These are phyloP conservation scores for Eriocheir sinensis DNA, from an alignment of 1,140 invertebrate species.

Conservation along the genomic window DNA sequence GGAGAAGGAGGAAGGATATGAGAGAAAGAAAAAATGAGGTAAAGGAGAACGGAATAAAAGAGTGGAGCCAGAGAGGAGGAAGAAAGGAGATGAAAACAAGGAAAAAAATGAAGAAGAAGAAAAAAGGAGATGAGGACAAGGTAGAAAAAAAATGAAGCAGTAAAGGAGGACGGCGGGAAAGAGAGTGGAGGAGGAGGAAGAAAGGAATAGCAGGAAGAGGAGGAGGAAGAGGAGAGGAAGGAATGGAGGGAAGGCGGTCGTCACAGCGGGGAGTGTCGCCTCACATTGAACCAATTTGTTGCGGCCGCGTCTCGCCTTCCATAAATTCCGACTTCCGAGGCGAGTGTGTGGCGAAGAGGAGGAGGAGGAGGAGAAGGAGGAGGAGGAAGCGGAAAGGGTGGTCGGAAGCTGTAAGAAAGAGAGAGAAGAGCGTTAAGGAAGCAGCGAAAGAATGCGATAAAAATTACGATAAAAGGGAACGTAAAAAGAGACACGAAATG, in stretches of 20 bases:
- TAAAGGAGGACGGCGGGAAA: too few species aligned
- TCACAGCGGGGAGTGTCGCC: neutral
- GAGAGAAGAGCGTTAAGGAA: too few species aligned
- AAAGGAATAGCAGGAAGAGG: neutral
- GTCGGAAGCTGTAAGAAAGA: neutral
- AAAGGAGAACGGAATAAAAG: too few species aligned
- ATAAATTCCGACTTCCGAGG: conserved; percentile 15
- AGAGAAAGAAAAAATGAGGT: too few species aligned
- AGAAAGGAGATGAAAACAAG: too few species aligned
- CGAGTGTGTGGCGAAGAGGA: neutral
- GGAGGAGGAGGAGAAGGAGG: neutral
- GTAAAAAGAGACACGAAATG: neutral
- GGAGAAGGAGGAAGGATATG: too few species aligned
- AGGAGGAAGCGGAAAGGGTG: neutral
- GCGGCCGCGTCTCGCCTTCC: neutral
- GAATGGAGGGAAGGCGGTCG: neutral
- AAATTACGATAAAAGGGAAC: too few species aligned
- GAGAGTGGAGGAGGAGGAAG: too few species aligned
- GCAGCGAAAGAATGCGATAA: neutral
- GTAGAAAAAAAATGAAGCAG: too few species aligned
- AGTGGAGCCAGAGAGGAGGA: too few species aligned
- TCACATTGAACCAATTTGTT: conserved; percentile 6
- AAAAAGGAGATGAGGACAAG: too few species aligned
- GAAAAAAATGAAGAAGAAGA: too few species aligned
- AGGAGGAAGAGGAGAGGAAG: neutral